Percentiles rank a stretch among this genome's conserved stretches.
These are phyloP conservation scores for Limenitis arthemis DNA, from an alignment of 2,888 invertebrate genomes.

Conservation along the genomic window DNA sequence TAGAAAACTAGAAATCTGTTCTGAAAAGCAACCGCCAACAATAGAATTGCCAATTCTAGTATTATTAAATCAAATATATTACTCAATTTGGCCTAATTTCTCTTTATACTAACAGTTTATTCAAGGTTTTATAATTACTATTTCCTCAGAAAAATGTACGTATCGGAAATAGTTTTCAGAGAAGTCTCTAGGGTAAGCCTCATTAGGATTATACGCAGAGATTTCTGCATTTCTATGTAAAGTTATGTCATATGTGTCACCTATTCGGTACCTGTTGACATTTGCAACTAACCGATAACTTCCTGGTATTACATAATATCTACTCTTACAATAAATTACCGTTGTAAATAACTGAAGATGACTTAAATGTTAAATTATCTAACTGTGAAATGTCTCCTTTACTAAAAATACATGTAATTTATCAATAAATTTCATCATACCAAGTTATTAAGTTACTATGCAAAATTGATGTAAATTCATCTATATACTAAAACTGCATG, in stretches of 20 bases:
- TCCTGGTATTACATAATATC: constrained; percentile 24
- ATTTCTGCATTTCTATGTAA: constrained; percentile 27
- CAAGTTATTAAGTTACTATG: background rate
- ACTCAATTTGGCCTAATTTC: too few species aligned
- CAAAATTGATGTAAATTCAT: constrained; percentile 30
- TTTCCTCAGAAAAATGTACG: background rate
- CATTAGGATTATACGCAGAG: constrained; percentile 1
- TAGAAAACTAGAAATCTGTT: too few species aligned
- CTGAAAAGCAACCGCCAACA: too few species aligned
- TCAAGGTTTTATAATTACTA: background rate
- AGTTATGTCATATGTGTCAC: constrained; percentile 44
- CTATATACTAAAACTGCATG: constrained; percentile 43
- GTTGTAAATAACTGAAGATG: background rate
- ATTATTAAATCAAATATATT: too few species aligned
- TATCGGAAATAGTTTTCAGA: background rate
- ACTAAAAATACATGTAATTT: background rate
- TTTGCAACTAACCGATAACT: constrained; percentile 34
- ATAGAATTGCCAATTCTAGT: too few species aligned
- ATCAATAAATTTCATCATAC: background rate
- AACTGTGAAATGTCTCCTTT: too few species aligned
- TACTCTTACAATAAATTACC: constrained; percentile 16
- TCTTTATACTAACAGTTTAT: too few species aligned
- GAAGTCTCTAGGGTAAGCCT: constrained; percentile 2
- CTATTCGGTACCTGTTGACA: constrained; percentile 44
- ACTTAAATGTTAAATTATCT: background rate